Base-by-base conservation (phyloP, 2,888 invertebrate species). In the Sericinus montela region DNA sequence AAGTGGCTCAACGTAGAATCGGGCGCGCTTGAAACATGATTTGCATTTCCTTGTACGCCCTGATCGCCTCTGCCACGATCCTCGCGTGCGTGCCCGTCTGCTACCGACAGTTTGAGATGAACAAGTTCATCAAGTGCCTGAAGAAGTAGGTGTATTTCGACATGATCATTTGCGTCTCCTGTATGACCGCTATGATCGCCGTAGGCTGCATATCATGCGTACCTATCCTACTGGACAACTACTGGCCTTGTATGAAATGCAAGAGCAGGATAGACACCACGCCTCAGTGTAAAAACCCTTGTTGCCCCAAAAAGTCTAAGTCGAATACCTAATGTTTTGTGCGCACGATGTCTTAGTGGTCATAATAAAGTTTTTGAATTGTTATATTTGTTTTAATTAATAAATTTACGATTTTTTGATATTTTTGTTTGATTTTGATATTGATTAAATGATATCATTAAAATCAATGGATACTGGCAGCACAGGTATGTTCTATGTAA, bases 71-170 rank as follows among this genome's bases (percentile, higher is more conserved):
- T 29, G 83, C 83, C 29, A 69, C 85, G 38, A 48, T 83, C 36
- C 67, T 86, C 39, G 81, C 85, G 39, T 85, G 85, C 58, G 72
- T 83, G 1, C 84, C 86, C 1, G 78, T 82, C 52, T 82, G 83
- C 65, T 78, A 70, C 58, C 63, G 72, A 38, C 76, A 78, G 44
- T 68, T 80, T 52, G 70, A 78, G 47, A 49, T 76, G 39, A 63
- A 75, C 53, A 78, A 77, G 50, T 65, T 82, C 15, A 47, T 78
- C 48, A 75, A 72, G 68, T 83, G 84, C 46, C 51, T 82, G 32
- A 72, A 67, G 55, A 78, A 79, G 62, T 71, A 63, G 53, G 19
- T 23, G 29, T n/a, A 32, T 32, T 36, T 35, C 52, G 58, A 50
- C 45, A 80, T 80, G 79, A 46, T 78, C n/a, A 60, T 79, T 49